These are phyloP conservation scores for Syritta pipiens DNA, from an alignment of 2,888 invertebrate species.

Conservation along the genomic window DNA sequence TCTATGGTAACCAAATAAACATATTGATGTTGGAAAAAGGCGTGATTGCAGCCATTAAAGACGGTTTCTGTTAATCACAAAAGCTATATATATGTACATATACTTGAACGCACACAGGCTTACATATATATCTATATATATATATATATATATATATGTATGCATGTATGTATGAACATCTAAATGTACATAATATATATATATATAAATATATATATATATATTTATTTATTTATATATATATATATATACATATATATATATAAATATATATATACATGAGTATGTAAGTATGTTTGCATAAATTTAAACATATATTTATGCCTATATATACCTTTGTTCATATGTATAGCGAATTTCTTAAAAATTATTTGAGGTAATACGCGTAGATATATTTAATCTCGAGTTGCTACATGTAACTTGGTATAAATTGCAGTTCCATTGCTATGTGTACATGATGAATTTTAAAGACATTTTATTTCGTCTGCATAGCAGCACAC, in stretches of 20 bases:
- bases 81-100: conserved; percentile 22
- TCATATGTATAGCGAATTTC: conserved; percentile 4
- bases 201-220: background rate
- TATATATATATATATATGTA: background rate
- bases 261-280: background rate
- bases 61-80: conserved; percentile 41
- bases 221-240: conserved; percentile 1
- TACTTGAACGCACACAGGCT: conserved; percentile 7
- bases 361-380: conserved; percentile 25
- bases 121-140: conserved; percentile 18
- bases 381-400: conserved; percentile 36
- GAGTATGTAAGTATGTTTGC: background rate
- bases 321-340: conserved; percentile 8
- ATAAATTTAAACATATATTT: background rate
- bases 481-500: conserved; percentile 38
- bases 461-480: conserved; percentile 17
- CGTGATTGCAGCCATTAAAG: conserved; percentile 57
- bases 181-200: too few relatives aligned
- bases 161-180: background rate
- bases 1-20: conserved; percentile 47
- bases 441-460: conserved; percentile 12
- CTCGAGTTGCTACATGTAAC: conserved; percentile 3
- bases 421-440: conserved; percentile 2
- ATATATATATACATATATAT: conserved; percentile 1
- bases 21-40: conserved; percentile 54